phyloP scores from a whole-genome alignment of 64 coral and sea anemone genomes.

The Stylophora pistillata region DNA sequence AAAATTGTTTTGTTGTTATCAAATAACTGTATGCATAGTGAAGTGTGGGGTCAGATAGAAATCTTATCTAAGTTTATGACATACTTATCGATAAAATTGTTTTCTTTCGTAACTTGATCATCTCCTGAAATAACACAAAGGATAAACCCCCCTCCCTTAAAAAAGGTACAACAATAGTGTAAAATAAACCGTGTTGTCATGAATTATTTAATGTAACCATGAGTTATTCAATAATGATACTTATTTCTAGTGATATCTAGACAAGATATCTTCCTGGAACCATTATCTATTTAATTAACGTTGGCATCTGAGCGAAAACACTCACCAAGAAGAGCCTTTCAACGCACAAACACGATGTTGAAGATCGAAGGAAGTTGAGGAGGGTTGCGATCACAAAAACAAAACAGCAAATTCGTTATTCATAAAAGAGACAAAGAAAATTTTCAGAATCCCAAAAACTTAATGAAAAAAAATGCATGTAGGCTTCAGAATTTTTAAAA shows the following conservation, averaged over 20 bases:
- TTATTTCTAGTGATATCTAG: neutral
- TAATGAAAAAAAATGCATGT: neutral
- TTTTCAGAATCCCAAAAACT: neutral
- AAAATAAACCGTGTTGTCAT: neutral
- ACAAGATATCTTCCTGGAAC: neutral
- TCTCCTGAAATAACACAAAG: no score
- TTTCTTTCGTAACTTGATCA: no score
- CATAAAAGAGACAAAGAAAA: neutral
- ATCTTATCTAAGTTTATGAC: no score
- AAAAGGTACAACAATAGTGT: no score
- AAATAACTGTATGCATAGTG: no score
- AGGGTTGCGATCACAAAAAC: neutral
- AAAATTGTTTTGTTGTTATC: no score
- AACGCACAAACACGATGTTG: neutral
- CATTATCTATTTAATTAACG: neutral
- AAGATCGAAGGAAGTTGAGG: neutral
- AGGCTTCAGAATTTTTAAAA: neutral
- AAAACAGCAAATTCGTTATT: conserved; percentile 9
- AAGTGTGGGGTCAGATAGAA: no score
- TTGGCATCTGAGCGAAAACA: neutral
- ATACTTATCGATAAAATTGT: no score
- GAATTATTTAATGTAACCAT: neutral
- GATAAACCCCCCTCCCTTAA: no score
- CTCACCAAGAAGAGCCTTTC: conserved; percentile 35
- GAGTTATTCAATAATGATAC: neutral